Evolutionary conservation across 2,888 invertebrate species (phyloP).

Genomic region (Ischnus inquisitorius): DNA sequence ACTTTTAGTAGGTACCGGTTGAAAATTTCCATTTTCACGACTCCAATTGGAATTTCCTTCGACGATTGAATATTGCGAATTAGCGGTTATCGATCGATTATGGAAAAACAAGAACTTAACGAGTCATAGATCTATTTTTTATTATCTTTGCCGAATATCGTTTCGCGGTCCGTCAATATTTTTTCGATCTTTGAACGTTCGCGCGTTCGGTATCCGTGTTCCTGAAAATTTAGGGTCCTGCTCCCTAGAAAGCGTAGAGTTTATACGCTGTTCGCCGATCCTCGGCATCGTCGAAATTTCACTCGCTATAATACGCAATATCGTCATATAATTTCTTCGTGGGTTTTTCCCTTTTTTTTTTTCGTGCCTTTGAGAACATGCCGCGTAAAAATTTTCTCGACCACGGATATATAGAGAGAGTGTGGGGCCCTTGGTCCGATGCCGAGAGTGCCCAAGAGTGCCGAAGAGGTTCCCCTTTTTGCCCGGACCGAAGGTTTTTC

Average conservation of each 20-base stretch:
- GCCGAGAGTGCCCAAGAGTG: slow-evolving; percentile 49
- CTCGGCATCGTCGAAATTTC: neutral
- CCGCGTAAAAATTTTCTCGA: slow-evolving; percentile 58
- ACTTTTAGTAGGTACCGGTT: neutral
- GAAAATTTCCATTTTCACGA: neutral
- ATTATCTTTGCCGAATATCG: neutral
- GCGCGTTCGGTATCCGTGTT: too few species aligned
- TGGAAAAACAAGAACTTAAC: neutral
- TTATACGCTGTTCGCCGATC: neutral
- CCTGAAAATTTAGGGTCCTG: too few species aligned
- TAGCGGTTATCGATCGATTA: neutral
- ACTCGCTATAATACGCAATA: slow-evolving; percentile 18
- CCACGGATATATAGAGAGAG: slow-evolving; percentile 13
- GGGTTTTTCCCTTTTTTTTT: neutral
- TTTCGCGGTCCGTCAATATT: neutral
- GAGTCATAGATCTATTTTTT: too few species aligned
- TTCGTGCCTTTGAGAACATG: slow-evolving; percentile 56
- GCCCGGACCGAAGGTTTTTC: slow-evolving; percentile 48
- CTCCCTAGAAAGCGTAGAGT: too few species aligned
- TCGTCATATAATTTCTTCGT: slow-evolving; percentile 29
- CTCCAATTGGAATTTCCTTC: neutral
- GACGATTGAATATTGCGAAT: neutral
- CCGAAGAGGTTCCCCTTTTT: slow-evolving; percentile 54
- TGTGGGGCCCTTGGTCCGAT: slow-evolving; percentile 21
- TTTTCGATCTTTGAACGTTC: neutral